Conservation (phyloP, 1,140 invertebrate genomes). For the Meloidogyne chitwoodi region DNA sequence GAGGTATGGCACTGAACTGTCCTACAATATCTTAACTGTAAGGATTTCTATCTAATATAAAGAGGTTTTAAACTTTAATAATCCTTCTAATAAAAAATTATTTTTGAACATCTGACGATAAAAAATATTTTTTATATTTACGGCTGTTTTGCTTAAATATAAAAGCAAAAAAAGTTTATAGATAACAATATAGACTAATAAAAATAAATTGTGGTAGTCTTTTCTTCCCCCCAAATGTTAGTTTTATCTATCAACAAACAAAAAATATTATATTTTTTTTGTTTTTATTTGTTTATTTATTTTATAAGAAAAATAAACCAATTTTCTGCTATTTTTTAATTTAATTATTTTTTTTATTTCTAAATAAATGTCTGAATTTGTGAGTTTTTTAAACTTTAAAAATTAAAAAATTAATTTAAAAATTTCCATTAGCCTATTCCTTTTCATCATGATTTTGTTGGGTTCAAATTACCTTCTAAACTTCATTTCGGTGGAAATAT, state of each 20-base stretch:
- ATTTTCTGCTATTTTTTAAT: neutral
- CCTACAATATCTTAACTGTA: too few species aligned
- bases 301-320: neutral
- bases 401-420: neutral
- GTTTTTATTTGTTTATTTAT: neutral
- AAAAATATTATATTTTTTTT: neutral
- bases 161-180: neutral
- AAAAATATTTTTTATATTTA: neutral
- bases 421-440: constrained; percentile 14
- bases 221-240: neutral
- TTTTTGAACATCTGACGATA: neutral
- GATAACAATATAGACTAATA: neutral
- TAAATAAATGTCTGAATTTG: neutral
- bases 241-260: neutral
- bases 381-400: neutral
- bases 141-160: neutral
- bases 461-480: neutral
- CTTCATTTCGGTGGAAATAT: constrained; percentile 10
- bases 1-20: too few species aligned
- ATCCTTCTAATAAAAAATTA: too few species aligned
- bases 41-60: too few species aligned
- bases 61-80: too few species aligned
- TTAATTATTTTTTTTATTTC: neutral
- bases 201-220: neutral
- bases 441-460: constrained; percentile 8